Percentiles rank a stretch among this genome's conserved stretches.
Conservation (phyloP, 2,113 vertebrate genomes). For the Axis porcinus region DNA sequence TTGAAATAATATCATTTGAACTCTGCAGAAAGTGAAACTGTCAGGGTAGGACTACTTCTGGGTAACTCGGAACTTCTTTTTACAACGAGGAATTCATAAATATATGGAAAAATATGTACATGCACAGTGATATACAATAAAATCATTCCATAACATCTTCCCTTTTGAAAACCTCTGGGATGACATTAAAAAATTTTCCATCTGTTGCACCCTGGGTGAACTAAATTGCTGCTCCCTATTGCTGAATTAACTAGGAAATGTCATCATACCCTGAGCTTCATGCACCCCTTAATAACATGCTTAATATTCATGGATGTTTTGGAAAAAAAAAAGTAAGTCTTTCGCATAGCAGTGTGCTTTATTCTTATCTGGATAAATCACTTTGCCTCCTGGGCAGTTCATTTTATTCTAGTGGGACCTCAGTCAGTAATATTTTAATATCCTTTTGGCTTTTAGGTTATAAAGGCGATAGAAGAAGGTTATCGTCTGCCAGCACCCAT, state of each 20-base stretch:
- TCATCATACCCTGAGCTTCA: slow-evolving; percentile 50
- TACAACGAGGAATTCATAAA: slow-evolving; percentile 59
- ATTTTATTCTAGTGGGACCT: slow-evolving; percentile 29
- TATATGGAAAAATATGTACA: slow-evolving; percentile 40
- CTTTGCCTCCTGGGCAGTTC: slow-evolving; percentile 36
- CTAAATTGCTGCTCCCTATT: slow-evolving; percentile 75
- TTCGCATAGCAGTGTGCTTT: slow-evolving; percentile 33
- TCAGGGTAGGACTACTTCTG: neutral
- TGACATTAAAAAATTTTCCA: slow-evolving; percentile 74
- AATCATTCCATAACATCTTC: slow-evolving; percentile 52
- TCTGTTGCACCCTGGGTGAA: slow-evolving; percentile 66
- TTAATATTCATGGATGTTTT: slow-evolving; percentile 63
- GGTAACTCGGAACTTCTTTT: slow-evolving; percentile 20
- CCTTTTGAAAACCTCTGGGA: slow-evolving; percentile 68
- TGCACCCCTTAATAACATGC: slow-evolving; percentile 50
- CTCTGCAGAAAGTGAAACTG: neutral
- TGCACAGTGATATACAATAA: slow-evolving; percentile 59
- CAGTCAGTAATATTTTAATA: slow-evolving; percentile 52
- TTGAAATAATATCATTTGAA: neutral
- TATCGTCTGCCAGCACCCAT: slow-evolving; percentile 98
- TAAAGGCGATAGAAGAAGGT: slow-evolving; percentile 99
- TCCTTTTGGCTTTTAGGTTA: slow-evolving; percentile 87
- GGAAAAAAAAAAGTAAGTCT: slow-evolving; percentile 33
- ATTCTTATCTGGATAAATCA: slow-evolving; percentile 24
- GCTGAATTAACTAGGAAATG: slow-evolving; percentile 73